Evolutionary conservation across 1,140 invertebrate genomes (phyloP).

Genomic region (Diplogasteroides magnus): DNA sequence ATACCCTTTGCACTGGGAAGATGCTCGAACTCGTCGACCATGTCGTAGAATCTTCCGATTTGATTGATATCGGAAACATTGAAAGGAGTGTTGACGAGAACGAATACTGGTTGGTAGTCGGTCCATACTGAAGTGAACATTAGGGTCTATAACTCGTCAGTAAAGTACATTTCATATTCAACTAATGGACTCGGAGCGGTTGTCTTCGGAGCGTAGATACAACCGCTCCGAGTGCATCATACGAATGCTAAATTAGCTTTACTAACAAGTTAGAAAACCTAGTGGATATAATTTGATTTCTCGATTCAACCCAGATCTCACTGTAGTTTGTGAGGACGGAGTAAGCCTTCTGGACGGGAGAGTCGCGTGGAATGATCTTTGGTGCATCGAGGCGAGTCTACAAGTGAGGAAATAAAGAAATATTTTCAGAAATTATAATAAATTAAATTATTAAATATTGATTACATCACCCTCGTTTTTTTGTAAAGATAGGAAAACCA

Average conservation of each 20-base stretch:
- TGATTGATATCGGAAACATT: slow-evolving; percentile 35
- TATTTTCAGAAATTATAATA: too few relatives aligned
- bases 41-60: slow-evolving; percentile 32
- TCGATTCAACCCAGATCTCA: slow-evolving; percentile 9
- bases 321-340: slow-evolving; percentile 34
- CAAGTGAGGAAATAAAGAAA: too few relatives aligned
- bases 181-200: too few relatives aligned
- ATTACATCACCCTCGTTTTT: too few relatives aligned
- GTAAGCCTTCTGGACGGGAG: slow-evolving; percentile 43
- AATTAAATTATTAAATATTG: too few relatives aligned
- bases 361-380: slow-evolving; percentile 48
- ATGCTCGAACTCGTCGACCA: slow-evolving; percentile 48
- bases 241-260: too few relatives aligned
- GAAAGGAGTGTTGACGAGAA: slow-evolving; percentile 44
- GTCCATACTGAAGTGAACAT: slow-evolving; percentile 38
- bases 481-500: too few relatives aligned
- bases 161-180: too few relatives aligned
- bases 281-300: not conserved
- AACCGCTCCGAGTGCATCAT: too few relatives aligned
- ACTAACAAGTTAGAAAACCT: too few relatives aligned
- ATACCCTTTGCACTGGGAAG: slow-evolving; percentile 39
- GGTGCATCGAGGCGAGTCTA: slow-evolving; percentile 44
- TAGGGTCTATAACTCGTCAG: too few relatives aligned
- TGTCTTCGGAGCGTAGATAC: too few relatives aligned
- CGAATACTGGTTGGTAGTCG: slow-evolving; percentile 51